Evolutionary conservation across 2,113 vertebrate genomes (phyloP).

Genomic region (Crotalus helleri): DNA sequence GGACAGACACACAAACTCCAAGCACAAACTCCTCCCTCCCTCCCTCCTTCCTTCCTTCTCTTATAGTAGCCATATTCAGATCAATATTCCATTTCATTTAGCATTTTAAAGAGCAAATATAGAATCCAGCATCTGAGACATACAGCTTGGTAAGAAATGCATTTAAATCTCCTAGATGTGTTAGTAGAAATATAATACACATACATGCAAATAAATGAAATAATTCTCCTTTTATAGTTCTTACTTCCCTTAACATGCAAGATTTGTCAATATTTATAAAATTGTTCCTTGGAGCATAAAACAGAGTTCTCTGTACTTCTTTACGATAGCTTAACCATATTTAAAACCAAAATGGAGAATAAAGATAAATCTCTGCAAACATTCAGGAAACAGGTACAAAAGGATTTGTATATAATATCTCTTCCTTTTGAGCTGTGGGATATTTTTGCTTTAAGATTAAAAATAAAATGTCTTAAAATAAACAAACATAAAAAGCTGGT

Average conservation of each 20-base stretch:
- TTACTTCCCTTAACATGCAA: background rate
- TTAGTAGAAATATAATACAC: background rate
- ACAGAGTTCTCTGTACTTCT: background rate
- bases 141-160: background rate
- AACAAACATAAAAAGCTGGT: background rate
- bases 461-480: background rate
- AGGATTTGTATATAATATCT: background rate
- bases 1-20: no score
- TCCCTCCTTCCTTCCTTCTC: no score
- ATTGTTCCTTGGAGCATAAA: background rate
- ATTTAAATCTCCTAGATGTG: background rate
- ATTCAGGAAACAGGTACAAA: background rate
- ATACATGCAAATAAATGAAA: background rate
- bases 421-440: background rate
- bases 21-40: no score
- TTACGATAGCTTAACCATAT: slow-evolving; percentile 11
- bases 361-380: slow-evolving; percentile 1
- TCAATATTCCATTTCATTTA: background rate
- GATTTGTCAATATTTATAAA: background rate
- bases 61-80: background rate
- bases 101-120: background rate
- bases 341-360: slow-evolving; percentile 34
- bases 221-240: background rate
- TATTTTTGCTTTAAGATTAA: background rate
- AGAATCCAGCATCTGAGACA: background rate